phyloP scores from a whole-genome alignment of 2,113 vertebrate species.

The Leptodactylus fuscus region DNA sequence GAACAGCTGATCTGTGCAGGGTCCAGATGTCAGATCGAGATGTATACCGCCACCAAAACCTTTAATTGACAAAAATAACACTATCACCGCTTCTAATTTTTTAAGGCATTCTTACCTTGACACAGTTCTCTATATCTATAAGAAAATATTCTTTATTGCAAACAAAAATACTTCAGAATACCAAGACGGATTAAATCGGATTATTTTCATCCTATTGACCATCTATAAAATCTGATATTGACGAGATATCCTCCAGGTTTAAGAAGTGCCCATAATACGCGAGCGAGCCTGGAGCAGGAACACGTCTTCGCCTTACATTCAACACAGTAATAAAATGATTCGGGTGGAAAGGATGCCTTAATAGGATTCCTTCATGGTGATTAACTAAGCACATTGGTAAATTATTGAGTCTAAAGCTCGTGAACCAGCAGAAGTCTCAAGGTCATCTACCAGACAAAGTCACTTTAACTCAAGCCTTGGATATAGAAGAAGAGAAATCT shows the following conservation, averaged over 20 bases:
- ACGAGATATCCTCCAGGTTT: neutral
- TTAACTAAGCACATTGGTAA: conserved; percentile 44
- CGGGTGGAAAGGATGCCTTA: conserved; percentile 42
- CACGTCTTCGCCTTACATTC: conserved; percentile 15
- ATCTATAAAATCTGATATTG: neutral
- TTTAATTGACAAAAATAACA: no score
- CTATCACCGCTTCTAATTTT: no score
- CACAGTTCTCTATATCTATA: no score
- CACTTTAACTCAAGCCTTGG: neutral
- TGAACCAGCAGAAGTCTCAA: conserved; percentile 28
- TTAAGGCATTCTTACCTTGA: no score
- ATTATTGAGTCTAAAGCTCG: conserved; percentile 26
- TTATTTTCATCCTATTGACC: neutral
- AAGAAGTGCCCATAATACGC: neutral
- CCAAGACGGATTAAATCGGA: neutral
- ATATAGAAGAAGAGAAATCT: neutral
- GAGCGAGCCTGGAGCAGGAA: conserved; percentile 8
- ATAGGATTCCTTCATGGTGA: conserved; percentile 43
- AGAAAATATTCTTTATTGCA: no score
- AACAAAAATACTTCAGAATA: neutral
- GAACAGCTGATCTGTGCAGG: no score
- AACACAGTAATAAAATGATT: conserved; percentile 35
- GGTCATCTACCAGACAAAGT: conserved; percentile 8
- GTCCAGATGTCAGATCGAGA: no score
- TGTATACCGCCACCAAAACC: no score